These are phyloP conservation scores for Parus major DNA, from an alignment of 2,113 vertebrate genomes.

Conservation along the genomic window DNA sequence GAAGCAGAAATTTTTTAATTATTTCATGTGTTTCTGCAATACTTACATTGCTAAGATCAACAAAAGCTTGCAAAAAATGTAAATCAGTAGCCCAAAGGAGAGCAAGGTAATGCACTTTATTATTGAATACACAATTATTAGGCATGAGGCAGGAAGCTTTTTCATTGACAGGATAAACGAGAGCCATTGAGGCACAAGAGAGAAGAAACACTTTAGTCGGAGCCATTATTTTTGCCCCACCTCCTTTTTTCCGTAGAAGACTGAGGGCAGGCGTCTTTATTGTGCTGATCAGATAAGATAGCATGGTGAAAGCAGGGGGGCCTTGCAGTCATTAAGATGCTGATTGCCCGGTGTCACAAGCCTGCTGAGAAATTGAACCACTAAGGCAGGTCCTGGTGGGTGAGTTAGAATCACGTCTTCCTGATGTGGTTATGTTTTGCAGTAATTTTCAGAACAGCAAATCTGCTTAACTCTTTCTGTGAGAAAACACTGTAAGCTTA, in stretches of 20 bases:
- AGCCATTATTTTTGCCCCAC: background rate
- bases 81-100: background rate
- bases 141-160: background rate
- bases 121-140: background rate
- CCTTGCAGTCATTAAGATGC: background rate
- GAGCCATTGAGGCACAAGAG: background rate
- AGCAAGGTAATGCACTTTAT: background rate
- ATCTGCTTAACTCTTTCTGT: background rate
- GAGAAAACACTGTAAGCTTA: background rate
- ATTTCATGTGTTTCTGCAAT: background rate
- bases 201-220: background rate
- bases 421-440: background rate
- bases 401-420: background rate
- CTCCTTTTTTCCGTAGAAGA: background rate
- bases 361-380: background rate
- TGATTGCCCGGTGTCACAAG: background rate
- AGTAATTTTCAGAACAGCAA: background rate
- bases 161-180: background rate
- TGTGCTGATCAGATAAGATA: background rate
- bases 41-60: background rate
- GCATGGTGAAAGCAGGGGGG: rapidly evolving
- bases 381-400: background rate
- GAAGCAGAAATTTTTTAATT: background rate
- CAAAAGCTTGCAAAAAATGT: background rate
- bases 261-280: background rate